Conservation (phyloP, 2,797 vertebrate species). For the Threskiornis aethiopicus region DNA sequence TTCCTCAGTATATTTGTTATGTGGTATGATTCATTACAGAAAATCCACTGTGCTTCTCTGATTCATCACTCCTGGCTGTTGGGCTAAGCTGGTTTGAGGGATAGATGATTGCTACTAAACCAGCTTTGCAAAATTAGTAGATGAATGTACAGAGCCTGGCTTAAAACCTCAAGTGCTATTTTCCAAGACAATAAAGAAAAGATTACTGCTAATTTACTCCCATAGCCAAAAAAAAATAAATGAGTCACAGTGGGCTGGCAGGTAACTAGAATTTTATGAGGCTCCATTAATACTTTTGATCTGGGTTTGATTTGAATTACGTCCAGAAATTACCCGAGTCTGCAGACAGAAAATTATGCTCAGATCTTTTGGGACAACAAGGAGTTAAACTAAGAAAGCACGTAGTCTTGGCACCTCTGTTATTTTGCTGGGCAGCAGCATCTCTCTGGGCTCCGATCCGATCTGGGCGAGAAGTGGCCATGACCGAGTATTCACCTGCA, state of each 20-base stretch:
- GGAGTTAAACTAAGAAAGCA: neutral
- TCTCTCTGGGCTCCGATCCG: neutral
- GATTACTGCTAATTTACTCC: slow-evolving; percentile 23
- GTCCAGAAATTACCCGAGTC: neutral
- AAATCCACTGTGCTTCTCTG: neutral
- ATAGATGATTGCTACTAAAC: neutral
- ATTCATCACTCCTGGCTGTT: slow-evolving; percentile 6
- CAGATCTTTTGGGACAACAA: neutral
- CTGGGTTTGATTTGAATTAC: neutral
- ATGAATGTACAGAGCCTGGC: neutral
- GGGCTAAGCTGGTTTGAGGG: slow-evolving; percentile 2
- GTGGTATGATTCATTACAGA: neutral
- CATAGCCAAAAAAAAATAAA: neutral
- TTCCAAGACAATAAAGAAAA: slow-evolving; percentile 36
- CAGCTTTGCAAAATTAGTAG: slow-evolving; percentile 6
- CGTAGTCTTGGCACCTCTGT: neutral
- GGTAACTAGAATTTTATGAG: neutral
- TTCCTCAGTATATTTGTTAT: neutral
- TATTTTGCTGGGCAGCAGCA: neutral
- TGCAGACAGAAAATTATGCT: neutral
- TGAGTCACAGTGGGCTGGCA: neutral
- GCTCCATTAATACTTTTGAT: neutral
- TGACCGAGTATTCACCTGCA: neutral
- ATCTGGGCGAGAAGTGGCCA: neutral
- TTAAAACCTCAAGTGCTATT: slow-evolving; percentile 1